These are phyloP conservation scores for Myrmophylax atrothorax DNA, from an alignment of 2,113 vertebrate genomes.

Conservation along the genomic window DNA sequence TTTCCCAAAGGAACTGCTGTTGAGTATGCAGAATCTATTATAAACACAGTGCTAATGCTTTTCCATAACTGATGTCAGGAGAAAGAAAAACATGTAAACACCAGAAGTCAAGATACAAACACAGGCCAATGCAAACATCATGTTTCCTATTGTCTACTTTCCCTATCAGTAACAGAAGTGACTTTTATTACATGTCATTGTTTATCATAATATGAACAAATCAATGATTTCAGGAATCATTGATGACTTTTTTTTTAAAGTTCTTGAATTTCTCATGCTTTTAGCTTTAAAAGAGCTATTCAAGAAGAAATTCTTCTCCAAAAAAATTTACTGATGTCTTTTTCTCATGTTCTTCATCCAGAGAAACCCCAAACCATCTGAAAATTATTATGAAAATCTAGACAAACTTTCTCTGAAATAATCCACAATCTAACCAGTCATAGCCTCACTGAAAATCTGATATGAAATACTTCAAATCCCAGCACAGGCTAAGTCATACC, in stretches of 20 bases:
- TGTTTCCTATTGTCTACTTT: neutral
- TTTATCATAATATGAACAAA: neutral
- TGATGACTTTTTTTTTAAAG: neutral
- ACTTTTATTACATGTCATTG: neutral
- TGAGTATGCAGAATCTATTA: neutral
- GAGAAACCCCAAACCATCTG: neutral
- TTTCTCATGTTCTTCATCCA: neutral
- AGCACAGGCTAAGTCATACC: neutral
- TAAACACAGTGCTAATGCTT: slow-evolving; percentile 5
- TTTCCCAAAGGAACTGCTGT: neutral
- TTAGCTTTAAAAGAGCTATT: neutral
- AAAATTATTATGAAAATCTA: neutral
- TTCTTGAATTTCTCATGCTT: neutral
- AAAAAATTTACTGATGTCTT: accelerated
- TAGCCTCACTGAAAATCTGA: neutral
- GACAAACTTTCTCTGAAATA: neutral
- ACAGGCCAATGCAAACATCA: neutral
- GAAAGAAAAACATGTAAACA: neutral
- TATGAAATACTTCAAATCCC: neutral
- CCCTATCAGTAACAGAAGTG: neutral
- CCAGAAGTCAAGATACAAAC: neutral
- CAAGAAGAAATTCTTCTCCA: neutral
- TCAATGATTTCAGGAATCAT: neutral
- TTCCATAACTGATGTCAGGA: neutral
- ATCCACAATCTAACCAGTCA: neutral